Evolutionary conservation across 2,888 invertebrate genomes (phyloP), one percentile per base, ranked within the genome.

Genomic region (Polylopha cassiicola): DNA sequence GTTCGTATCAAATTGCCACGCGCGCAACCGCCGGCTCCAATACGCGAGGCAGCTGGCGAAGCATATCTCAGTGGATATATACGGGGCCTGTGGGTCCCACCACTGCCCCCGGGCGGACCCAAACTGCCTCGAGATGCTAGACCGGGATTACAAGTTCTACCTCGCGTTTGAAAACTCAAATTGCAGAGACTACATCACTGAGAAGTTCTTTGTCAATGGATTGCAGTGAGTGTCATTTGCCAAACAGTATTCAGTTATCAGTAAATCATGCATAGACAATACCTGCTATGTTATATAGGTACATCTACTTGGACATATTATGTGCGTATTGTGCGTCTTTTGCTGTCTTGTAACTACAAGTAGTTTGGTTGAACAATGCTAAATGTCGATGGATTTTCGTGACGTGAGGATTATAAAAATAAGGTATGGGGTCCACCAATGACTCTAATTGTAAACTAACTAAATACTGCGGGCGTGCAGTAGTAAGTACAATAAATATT

Each of bases 1-100:
- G 98, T 98, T 98, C 80, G 98, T 98, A 37, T 98, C 98, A 20
- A 98, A 98, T 79, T 98, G 98, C 70, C 95, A 94, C 48, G 97
- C 98, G 2, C 89, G 95, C 37, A 98, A 98, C 73, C 92, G 92
- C 2, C 89, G 98, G 6, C 85, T 96, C 44, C 92, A 94, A 53
- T 98, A 93, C 75, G 98, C 97, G 5, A 89, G 90, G 52, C 94
- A 93, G 69, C 87, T 98, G 37, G 88, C 91, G 47, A 95, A 96
- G 73, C 87, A 93, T 79, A 96, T 98, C 53, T 87, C 91, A 47
- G 95, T 95, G 44, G 97, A 97, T 69, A 95, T 97, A 54, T 97
- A 94, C 77, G 97, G 97, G 7, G 92, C 92, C 3, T 98, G 97
- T 71, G 97, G 97, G 11, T 88, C 90, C 10, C 88, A 92, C 50